Evolutionary conservation across 1,140 invertebrate species (phyloP).

Genomic region (Paraescarpia echinospica): DNA sequence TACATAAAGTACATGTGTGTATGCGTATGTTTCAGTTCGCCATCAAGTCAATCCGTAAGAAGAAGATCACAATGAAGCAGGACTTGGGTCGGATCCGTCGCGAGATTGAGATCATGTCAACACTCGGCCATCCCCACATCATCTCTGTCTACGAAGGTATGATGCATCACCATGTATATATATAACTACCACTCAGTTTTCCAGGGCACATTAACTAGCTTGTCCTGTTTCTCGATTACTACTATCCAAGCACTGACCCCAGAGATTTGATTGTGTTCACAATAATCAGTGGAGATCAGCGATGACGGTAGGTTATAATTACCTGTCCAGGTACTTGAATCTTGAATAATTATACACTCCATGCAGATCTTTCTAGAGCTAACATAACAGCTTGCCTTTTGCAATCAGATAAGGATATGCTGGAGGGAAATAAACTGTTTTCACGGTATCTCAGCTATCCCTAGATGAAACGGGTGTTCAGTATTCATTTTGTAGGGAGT

Average conservation of each 20-base stretch:
- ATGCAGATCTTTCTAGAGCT: too few relatives aligned
- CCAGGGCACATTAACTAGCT: background rate
- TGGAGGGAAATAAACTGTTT: too few relatives aligned
- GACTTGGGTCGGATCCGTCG: constrained; percentile 91
- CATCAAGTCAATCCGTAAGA: constrained; percentile 99
- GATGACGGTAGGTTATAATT: background rate
- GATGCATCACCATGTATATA: background rate
- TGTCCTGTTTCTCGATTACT: background rate
- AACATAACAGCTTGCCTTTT: too few relatives aligned
- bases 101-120: constrained; percentile 99
- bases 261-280: background rate
- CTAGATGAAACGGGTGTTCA: too few relatives aligned
- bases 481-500: too few relatives aligned
- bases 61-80: constrained; percentile 96
- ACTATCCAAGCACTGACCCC: background rate
- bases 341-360: too few relatives aligned
- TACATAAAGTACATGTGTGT: background rate
- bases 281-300: background rate
- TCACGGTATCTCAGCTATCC: too few relatives aligned
- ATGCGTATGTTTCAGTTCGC: constrained; percentile 67
- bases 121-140: constrained; percentile 96
- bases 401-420: too few relatives aligned
- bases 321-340: background rate
- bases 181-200: background rate
- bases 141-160: constrained; percentile 98